Conservation (phyloP, 1,140 invertebrate species). For the Triops cancriformis region DNA sequence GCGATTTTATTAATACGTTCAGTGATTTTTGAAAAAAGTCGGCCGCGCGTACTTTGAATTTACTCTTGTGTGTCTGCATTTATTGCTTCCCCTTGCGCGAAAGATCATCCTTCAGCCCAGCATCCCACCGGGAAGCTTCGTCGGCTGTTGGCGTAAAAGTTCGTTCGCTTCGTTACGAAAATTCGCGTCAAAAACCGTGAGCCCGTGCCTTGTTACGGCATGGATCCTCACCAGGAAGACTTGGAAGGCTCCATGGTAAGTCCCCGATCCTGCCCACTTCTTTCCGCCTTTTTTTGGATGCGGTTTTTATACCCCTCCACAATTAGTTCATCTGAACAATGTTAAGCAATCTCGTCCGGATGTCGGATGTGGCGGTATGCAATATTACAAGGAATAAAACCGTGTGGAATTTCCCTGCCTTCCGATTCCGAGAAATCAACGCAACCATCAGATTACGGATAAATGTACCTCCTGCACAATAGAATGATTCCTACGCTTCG, state of each 20-base stretch:
- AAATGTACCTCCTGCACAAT: not conserved
- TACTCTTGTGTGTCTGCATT: too few relatives aligned
- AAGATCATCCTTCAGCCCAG: not conserved
- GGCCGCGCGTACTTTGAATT: too few relatives aligned
- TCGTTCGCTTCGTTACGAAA: conserved; percentile 49
- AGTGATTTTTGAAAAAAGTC: too few relatives aligned
- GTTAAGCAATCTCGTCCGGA: not conserved
- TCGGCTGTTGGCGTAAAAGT: conserved; percentile 3
- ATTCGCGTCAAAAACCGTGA: conserved; percentile 85
- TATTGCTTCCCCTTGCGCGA: not conserved
- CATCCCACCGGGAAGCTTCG: not conserved
- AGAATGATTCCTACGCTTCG: not conserved
- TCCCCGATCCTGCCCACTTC: conserved; percentile 28
- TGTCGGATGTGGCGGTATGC: conserved; percentile 12
- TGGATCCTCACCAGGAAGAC: conserved; percentile 70
- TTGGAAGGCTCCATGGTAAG: conserved; percentile 50
- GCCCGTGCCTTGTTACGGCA: conserved; percentile 72
- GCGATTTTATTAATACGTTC: too few relatives aligned
- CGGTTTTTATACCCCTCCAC: not conserved
- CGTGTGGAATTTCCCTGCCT: not conserved
- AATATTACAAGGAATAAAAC: not conserved
- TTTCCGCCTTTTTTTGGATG: not conserved
- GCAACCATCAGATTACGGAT: not conserved
- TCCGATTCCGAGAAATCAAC: not conserved
- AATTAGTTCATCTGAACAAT: not conserved